phyloP scores from a whole-genome alignment of 2,797 vertebrate species.

The Gorsachius magnificus region DNA sequence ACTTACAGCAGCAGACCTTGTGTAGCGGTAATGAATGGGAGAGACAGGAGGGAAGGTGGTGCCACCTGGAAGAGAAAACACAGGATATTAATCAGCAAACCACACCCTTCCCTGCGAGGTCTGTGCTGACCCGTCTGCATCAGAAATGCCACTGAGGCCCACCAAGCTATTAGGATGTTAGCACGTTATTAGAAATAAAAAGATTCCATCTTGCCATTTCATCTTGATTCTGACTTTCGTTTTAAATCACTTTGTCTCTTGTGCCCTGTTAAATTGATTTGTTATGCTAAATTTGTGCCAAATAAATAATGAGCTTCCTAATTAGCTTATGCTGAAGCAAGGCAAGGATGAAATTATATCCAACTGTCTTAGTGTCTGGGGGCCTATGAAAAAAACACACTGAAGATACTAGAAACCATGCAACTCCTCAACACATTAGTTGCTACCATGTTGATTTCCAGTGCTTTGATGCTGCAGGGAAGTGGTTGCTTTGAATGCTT shows the following conservation, averaged over 20 bases:
- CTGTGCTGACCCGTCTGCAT: neutral
- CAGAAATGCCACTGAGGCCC: neutral
- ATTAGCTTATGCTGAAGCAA: constrained; percentile 70
- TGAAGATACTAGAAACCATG: constrained; percentile 16
- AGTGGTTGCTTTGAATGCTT: neutral
- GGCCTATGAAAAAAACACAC: neutral
- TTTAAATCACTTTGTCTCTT: constrained; percentile 61
- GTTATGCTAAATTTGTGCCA: constrained; percentile 72
- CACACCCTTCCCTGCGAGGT: neutral
- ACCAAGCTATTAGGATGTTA: neutral
- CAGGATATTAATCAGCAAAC: neutral
- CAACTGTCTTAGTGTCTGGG: constrained; percentile 14
- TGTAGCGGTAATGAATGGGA: neutral
- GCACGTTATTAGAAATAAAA: constrained; percentile 30
- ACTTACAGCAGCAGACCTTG: neutral
- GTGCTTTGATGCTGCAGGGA: constrained; percentile 18
- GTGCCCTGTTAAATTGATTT: constrained; percentile 73
- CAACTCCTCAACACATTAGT: constrained; percentile 26
- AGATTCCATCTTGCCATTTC: constrained; percentile 47
- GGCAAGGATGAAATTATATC: constrained; percentile 71
- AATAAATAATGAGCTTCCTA: constrained; percentile 76
- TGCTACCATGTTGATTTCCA: constrained; percentile 43
- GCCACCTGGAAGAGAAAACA: neutral
- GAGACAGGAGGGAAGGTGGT: neutral
- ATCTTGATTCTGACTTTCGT: constrained; percentile 65